These are phyloP conservation scores for Microvelia longipes DNA, from an alignment of 1,140 invertebrate genomes.

Conservation along the genomic window DNA sequence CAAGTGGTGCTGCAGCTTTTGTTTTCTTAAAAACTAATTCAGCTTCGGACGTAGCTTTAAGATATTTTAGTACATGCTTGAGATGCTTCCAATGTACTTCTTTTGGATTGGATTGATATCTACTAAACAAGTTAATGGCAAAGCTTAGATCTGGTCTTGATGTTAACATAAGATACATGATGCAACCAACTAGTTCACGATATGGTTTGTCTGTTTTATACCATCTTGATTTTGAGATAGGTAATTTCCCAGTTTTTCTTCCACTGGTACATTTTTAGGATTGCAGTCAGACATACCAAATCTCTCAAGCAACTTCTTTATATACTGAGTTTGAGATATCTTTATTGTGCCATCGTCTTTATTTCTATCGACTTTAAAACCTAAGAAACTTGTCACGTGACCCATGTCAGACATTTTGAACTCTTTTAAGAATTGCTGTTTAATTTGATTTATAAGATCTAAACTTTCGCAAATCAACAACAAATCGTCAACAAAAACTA, in stretches of 20 bases:
- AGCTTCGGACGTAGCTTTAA: background rate
- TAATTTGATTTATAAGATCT: too few relatives aligned
- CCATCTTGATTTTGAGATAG: background rate
- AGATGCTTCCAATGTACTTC: background rate
- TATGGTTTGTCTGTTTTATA: background rate
- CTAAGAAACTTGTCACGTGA: too few relatives aligned
- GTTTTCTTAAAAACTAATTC: background rate
- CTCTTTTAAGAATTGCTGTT: too few relatives aligned
- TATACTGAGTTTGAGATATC: background rate
- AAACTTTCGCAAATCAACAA: too few relatives aligned
- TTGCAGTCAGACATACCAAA: background rate
- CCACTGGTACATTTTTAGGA: background rate
- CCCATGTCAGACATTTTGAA: background rate
- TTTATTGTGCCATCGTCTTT: background rate
- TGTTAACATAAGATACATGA: background rate
- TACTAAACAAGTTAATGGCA: background rate
- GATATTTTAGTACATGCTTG: background rate
- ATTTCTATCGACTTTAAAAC: background rate
- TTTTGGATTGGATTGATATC: background rate
- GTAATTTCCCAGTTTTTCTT: background rate
- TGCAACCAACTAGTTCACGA: background rate
- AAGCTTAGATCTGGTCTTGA: background rate
- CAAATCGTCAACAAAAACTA: background rate
- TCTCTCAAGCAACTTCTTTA: background rate
- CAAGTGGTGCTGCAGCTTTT: background rate